Conservation (phyloP, 2,113 vertebrate genomes). For the Tetrax tetrax region DNA sequence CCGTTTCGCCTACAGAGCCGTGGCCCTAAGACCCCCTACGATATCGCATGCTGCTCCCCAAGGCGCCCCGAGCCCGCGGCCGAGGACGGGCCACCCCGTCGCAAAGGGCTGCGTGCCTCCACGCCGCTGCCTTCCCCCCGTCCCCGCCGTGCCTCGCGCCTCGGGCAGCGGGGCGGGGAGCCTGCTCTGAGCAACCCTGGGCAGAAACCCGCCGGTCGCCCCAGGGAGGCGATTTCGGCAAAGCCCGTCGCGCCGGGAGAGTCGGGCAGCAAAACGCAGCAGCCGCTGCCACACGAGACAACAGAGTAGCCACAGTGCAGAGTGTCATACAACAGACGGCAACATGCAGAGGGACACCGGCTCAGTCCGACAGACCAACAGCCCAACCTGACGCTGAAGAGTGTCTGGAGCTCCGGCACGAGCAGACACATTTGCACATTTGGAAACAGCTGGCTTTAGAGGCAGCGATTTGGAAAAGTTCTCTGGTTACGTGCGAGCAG, state of each 20-base stretch:
- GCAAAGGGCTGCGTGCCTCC: background rate
- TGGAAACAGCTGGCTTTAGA: slow-evolving; percentile 49
- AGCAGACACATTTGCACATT: slow-evolving; percentile 46
- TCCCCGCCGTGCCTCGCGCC: background rate
- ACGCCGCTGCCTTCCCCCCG: background rate
- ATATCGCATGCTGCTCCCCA: slow-evolving; percentile 12
- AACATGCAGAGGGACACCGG: slow-evolving; percentile 64
- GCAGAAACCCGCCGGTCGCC: background rate
- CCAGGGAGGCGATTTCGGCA: background rate
- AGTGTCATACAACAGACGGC: slow-evolving; percentile 56
- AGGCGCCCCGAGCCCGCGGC: background rate
- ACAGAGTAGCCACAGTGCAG: slow-evolving; percentile 70
- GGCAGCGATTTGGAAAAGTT: slow-evolving; percentile 19
- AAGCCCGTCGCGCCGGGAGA: background rate
- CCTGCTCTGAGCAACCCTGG: slow-evolving; percentile 13
- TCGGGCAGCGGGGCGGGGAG: background rate
- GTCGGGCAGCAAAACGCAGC: slow-evolving; percentile 26
- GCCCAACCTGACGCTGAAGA: slow-evolving; percentile 40
- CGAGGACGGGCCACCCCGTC: background rate
- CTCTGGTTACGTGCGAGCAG: slow-evolving; percentile 45
- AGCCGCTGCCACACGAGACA: slow-evolving; percentile 47
- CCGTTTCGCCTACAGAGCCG: background rate
- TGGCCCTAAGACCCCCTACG: background rate
- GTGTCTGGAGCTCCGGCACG: slow-evolving; percentile 42
- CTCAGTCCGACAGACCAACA: slow-evolving; percentile 67